A percentile compares a stretch with the other conserved stretches of the same genome.
These are phyloP conservation scores for Elgonia sp. DNA, from an alignment of 2,888 invertebrate species.

Conservation along the genomic window DNA sequence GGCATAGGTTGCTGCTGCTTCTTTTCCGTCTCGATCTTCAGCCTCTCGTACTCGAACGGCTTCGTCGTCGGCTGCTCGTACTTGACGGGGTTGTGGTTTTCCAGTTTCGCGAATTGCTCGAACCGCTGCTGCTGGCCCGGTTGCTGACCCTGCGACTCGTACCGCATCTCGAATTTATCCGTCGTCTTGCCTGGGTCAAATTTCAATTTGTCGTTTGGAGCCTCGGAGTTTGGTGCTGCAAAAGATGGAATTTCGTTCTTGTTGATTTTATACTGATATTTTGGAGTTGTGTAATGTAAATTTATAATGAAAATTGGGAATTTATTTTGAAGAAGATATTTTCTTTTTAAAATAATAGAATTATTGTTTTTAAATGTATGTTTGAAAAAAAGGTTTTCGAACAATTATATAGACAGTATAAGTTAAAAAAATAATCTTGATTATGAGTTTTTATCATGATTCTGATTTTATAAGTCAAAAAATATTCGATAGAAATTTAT, in stretches of 20 bases:
- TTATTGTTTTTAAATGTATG: too few species aligned
- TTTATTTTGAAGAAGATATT: too few species aligned
- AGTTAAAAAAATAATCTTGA: too few species aligned
- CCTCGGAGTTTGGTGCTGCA: conserved; percentile 66
- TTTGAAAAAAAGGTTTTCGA: too few species aligned
- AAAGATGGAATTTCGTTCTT: neutral
- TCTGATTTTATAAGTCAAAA: too few species aligned
- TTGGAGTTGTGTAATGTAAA: too few species aligned
- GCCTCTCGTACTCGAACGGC: conserved; percentile 83
- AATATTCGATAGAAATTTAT: too few species aligned
- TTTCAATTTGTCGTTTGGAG: conserved; percentile 79
- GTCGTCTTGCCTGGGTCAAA: conserved; percentile 79
- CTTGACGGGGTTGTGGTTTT: conserved; percentile 76
- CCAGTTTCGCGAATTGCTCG: conserved; percentile 78
- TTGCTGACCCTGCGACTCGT: conserved; percentile 81
- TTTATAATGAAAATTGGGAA: too few species aligned
- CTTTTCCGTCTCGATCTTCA: conserved; percentile 81
- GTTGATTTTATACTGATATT: too few species aligned
- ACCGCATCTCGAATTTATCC: conserved; percentile 83
- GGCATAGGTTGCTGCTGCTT: conserved; percentile 75
- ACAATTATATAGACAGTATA: too few species aligned
- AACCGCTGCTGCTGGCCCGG: conserved; percentile 77
- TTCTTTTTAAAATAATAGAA: too few species aligned
- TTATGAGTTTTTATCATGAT: too few species aligned
- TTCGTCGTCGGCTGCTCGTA: conserved; percentile 77